These are phyloP conservation scores for Colaptes auratus DNA, from an alignment of 2,113 vertebrate species.

Conservation along the genomic window DNA sequence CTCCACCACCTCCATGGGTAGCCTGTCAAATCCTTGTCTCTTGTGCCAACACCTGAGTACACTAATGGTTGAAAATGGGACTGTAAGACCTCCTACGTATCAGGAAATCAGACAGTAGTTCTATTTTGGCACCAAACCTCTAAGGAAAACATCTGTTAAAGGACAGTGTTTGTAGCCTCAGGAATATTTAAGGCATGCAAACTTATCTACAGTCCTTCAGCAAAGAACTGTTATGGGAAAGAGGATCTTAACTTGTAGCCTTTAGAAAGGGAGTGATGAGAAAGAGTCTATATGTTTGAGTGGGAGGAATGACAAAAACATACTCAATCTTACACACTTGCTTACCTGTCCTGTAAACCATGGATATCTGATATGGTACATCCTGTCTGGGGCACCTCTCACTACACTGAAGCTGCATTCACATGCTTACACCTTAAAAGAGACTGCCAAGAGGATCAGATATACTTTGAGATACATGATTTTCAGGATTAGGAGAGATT, in stretches of 20 bases:
- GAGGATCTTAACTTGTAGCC: not conserved
- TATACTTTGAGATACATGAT: not conserved
- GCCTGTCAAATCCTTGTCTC: not conserved
- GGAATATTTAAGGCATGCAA: not conserved
- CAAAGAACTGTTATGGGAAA: not conserved
- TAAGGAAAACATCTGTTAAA: not conserved
- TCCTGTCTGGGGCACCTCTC: not conserved
- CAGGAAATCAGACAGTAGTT: not conserved
- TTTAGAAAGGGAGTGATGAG: not conserved
- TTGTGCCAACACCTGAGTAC: not conserved
- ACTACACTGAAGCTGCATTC: not conserved
- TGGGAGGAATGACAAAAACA: not conserved
- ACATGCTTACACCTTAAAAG: not conserved
- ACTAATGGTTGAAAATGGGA: not conserved
- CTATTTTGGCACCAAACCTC: not conserved
- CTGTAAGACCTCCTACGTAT: not conserved
- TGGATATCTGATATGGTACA: not conserved
- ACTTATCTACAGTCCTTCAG: not conserved
- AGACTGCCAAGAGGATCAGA: not conserved
- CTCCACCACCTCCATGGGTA: too few relatives aligned
- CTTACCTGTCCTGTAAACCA: not conserved
- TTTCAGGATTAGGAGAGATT: conserved; percentile 35
- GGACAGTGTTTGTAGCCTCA: not conserved
- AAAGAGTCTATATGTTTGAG: not conserved
- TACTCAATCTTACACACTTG: not conserved